Percentiles rank a stretch among this genome's conserved stretches.
Conservation (phyloP, 2,797 vertebrate genomes). For the Lutjanus campechanus region DNA sequence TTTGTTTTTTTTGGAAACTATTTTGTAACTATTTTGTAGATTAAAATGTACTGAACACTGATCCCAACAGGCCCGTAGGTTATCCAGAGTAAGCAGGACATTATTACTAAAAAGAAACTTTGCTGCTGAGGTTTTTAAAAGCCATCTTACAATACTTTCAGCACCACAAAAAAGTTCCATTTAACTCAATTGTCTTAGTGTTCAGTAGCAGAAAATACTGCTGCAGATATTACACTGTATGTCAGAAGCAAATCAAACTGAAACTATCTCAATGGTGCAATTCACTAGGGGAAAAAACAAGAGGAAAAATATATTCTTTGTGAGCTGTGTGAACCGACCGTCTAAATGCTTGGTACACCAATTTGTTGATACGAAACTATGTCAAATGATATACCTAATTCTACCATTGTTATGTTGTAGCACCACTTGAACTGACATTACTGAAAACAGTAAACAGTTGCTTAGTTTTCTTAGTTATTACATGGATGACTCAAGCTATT, state of each 20-base stretch:
- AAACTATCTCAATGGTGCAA: neutral
- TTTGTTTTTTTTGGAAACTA: neutral
- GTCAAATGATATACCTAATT: conserved; percentile 25
- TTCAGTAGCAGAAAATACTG: neutral
- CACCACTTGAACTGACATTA: conserved; percentile 40
- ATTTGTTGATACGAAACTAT: neutral
- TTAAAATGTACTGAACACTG: neutral
- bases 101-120: neutral
- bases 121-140: neutral
- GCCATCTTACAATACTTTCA: no score
- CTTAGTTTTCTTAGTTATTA: conserved; percentile 24
- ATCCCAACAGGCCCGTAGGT: neutral
- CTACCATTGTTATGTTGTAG: conserved; percentile 35
- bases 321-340: neutral
- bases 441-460: conserved; percentile 35
- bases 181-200: neutral
- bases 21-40: neutral
- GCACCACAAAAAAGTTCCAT: neutral
- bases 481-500: conserved; percentile 29
- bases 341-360: neutral
- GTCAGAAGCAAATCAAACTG: conserved; percentile 7
- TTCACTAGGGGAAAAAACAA: no score
- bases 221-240: neutral
- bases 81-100: neutral
- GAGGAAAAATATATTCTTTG: neutral